Percentiles rank a stretch among this genome's conserved stretches.
phyloP scores from a whole-genome alignment of 2,113 vertebrate genomes.

The Bucco capensis region DNA sequence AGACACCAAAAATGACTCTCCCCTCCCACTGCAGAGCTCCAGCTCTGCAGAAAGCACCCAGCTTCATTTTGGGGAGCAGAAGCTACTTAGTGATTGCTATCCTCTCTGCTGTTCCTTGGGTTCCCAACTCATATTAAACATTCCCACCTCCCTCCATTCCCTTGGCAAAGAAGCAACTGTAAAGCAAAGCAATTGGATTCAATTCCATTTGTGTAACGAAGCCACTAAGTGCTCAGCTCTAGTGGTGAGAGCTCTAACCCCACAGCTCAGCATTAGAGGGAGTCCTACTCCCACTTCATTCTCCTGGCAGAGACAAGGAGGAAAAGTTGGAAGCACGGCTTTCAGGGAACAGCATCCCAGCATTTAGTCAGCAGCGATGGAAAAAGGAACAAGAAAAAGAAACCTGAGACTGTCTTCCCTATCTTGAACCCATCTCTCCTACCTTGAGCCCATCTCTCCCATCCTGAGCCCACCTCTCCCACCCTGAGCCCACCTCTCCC shows the following conservation, averaged over 20 bases:
- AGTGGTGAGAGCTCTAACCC: not conserved
- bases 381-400: not conserved
- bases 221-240: not conserved
- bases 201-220: not conserved
- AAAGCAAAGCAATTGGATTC: not conserved
- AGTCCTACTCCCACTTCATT: not conserved
- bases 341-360: not conserved
- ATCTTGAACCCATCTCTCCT: not conserved
- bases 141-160: not conserved
- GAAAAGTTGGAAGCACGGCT: not conserved
- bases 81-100: not conserved
- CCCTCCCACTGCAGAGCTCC: not conserved
- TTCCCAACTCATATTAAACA: not conserved
- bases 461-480: too few species aligned
- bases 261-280: not conserved
- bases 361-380: not conserved
- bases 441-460: too few species aligned
- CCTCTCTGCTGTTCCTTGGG: not conserved
- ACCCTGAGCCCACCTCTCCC: too few species aligned
- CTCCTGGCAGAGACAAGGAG: not conserved
- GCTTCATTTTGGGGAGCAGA: not conserved
- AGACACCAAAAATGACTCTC: not conserved
- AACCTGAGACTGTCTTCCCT: not conserved
- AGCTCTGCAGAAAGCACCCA: accelerated
- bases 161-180: not conserved